Base-by-base conservation (phyloP, 2,888 invertebrate genomes). In the Aporophyla nigra region DNA sequence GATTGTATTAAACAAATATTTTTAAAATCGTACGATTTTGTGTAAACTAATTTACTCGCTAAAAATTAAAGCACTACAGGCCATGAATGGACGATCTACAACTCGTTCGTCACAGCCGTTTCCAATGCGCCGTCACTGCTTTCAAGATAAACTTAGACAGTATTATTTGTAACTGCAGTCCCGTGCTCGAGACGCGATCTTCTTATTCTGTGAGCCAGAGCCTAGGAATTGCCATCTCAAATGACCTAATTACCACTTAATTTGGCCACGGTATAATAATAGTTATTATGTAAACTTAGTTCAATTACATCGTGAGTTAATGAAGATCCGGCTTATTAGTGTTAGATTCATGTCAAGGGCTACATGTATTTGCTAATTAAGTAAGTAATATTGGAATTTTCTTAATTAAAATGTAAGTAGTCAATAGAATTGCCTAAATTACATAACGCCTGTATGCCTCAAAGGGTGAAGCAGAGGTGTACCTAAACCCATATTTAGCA, bases 231-330 rank as follows among this genome's bases (percentile, higher is more conserved):
- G 5, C 24, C 27, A 80, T 61, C 12, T 49, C 1, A n/a, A 19
- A 40, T 69, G 49, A 69, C 62, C 59, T 33, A 58, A 71, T 84
- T 53, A 56, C 10, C 24, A 46, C 24, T 67, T 6, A 46, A 51
- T 73, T 89, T 87, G 82, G 69, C 80, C 73, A 75, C 61, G 43
- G 1, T 49, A 61, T 78, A 85, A 83, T 81, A 76, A 76, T 63
- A 59, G 70, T 68, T 67, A 78, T 83, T 81, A 88, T 83, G 84
- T 85, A 83, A 85, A 81, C 87, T 72, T 80, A 79, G 78, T 80
- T 70, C 75, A 84, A 87, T 88, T 86, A 89, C 82, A 79, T 72
- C 62, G 75, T 66, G 56, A 73, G 82, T 77, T 88, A 89, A 85
- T 88, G 86, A 83, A 86, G 87, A 82, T 80, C 78, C 53, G 53